A percentile compares a stretch with the other conserved stretches of the same genome.
phyloP scores from a whole-genome alignment of 1,140 invertebrate genomes.

The Metopolophium dirhodum region DNA sequence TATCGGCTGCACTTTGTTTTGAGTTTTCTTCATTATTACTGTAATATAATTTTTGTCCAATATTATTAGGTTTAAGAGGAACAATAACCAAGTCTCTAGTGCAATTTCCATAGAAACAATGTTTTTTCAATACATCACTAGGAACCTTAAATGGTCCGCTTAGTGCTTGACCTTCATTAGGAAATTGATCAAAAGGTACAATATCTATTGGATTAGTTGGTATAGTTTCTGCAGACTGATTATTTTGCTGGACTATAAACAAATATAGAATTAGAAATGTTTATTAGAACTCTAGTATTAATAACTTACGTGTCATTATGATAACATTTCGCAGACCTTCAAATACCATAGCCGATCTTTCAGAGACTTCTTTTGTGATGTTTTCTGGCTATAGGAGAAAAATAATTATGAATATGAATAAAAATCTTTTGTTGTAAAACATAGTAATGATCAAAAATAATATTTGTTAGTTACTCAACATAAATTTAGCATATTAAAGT shows the following conservation, averaged over 20 bases:
- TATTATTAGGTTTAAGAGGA: background rate
- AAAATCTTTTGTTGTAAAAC: background rate
- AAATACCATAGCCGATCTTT: conserved; percentile 39
- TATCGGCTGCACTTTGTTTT: background rate
- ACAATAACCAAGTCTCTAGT: background rate
- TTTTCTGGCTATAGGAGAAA: conserved; percentile 46
- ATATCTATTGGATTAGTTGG: background rate
- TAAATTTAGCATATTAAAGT: background rate
- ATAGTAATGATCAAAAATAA: background rate
- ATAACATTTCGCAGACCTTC: conserved; percentile 44
- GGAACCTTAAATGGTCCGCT: conserved; percentile 49
- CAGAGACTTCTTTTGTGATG: conserved; percentile 34
- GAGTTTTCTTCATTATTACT: background rate
- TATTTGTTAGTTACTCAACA: background rate
- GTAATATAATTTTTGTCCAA: conserved; percentile 12
- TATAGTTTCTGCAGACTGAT: background rate
- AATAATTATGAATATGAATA: background rate
- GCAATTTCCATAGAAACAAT: conserved; percentile 22
- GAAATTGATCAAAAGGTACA: background rate
- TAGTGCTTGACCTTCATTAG: conserved; percentile 47
- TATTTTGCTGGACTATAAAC: conserved; percentile 43
- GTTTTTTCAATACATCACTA: conserved; percentile 32
- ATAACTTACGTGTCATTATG: conserved; percentile 47
- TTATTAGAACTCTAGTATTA: background rate
- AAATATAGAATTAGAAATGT: background rate